Evolutionary conservation across 2,888 invertebrate species (phyloP), one percentile per base, ranked within the genome.

Genomic region (Taphrorychus bicolor): DNA sequence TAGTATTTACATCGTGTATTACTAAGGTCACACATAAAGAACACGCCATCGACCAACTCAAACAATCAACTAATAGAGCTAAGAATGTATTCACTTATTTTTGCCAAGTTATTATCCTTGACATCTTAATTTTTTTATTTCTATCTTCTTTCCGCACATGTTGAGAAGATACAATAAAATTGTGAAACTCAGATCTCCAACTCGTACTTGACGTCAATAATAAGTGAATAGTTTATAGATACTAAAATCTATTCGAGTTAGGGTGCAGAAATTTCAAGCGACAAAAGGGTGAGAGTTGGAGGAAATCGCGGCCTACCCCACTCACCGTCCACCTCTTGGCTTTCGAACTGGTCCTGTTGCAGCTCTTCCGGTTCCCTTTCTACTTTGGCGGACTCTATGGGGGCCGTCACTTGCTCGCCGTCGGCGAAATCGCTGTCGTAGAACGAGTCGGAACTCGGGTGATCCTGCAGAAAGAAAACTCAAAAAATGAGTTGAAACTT

Each of bases 341-440:
- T 88, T 68, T 90, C 90, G 64, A 87, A 85, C 16, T 84, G 84
- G 69, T 86, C 86, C 48, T 85, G 83, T 69, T 84, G 84, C 40
- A 82, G 82, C 59, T 82, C 80, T 49, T 62, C 71, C 3, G 17
- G 14, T 41, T 69, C 69, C 21, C 40, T 58, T 45, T 83, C 78
- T 58, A 77, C 72, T 41, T 70, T 72, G 5, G 18, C 53, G 1
- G 66, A 40, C 54, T 73, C 74, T 49, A 68, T 59, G 5, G 72
- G 72, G 7, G 72, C 78, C 65, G 71, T 73, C 60, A 78, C 84
- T 64, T 77, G 84, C 77, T 86, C 90, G 0, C 87, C 89, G 61
- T 91, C 92, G 1, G 92, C 92, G 74, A 92, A 91, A 79, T 92
- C 92, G 75, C 92, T 95, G 78, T 96, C 96, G 81, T 95, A 95